Percentiles rank a stretch among this genome's conserved stretches.
Evolutionary conservation across 2,113 vertebrate species (phyloP).

Genomic region (Nestor notabilis): DNA sequence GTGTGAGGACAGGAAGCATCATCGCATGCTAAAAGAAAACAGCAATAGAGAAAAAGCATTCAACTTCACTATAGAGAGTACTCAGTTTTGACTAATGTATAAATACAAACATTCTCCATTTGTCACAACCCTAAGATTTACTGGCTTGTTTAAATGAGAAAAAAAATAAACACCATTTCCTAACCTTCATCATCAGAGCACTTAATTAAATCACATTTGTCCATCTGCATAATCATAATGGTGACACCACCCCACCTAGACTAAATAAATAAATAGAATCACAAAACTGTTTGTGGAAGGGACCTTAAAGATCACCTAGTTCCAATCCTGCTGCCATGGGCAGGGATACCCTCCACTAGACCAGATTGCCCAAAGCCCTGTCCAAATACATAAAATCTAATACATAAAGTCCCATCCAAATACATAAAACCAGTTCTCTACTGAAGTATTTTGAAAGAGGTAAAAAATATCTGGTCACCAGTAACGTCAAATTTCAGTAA

Average conservation of each 20-base stretch:
- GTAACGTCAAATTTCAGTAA: background rate
- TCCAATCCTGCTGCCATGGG: background rate
- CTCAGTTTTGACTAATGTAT: background rate
- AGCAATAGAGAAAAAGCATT: background rate
- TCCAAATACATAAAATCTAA: background rate
- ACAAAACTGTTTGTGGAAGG: background rate
- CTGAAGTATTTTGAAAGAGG: background rate
- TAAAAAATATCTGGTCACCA: background rate
- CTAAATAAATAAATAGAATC: background rate
- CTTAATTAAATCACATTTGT: background rate
- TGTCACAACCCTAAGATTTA: background rate
- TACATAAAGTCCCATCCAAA: background rate
- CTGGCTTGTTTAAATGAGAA: background rate
- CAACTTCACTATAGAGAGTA: background rate
- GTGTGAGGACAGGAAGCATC: constrained; percentile 99
- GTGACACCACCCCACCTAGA: background rate
- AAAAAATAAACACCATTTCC: background rate
- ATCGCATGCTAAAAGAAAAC: constrained; percentile 89
- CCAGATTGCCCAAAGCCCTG: background rate
- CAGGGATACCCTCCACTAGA: background rate
- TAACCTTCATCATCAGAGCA: background rate
- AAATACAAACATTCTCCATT: background rate
- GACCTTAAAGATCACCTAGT: background rate
- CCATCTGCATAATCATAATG: background rate
- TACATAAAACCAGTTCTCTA: background rate